These are phyloP conservation scores for Hemichromis elongatus DNA, from an alignment of 2,113 vertebrate genomes.

Conservation along the genomic window DNA sequence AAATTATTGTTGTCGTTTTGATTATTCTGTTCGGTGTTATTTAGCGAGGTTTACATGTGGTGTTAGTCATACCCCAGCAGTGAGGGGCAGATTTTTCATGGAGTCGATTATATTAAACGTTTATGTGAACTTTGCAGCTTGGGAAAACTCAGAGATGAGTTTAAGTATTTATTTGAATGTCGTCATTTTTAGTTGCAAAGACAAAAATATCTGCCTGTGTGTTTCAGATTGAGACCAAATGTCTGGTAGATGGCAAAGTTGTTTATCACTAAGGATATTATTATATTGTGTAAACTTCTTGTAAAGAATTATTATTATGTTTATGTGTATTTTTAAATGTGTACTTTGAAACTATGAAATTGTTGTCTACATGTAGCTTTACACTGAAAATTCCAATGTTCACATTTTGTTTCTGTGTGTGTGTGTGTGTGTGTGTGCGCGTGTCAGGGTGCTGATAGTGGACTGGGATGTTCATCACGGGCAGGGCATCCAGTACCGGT, in stretches of 20 bases:
- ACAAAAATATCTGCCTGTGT: background rate
- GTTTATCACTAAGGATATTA: background rate
- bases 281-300: background rate
- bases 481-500: slow-evolving; percentile 82
- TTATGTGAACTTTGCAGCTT: background rate
- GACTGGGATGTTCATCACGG: slow-evolving; percentile 91
- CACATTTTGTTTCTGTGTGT: background rate
- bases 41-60: background rate
- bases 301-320: background rate
- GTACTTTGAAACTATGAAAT: too few relatives aligned
- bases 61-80: background rate
- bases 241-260: background rate
- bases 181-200: background rate
- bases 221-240: background rate
- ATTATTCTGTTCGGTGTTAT: background rate
- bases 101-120: background rate
- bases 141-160: background rate
- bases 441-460: slow-evolving; percentile 80
- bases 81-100: background rate
- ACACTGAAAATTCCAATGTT: background rate
- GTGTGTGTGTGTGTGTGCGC: background rate
- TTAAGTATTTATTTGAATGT: background rate
- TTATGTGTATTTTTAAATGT: too few relatives aligned
- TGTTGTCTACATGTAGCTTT: background rate
- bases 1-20: background rate